A percentile compares a stretch with the other conserved stretches of the same genome.
Conservation (phyloP, 2,113 vertebrate species). For the Ancistrus triradiatus region DNA sequence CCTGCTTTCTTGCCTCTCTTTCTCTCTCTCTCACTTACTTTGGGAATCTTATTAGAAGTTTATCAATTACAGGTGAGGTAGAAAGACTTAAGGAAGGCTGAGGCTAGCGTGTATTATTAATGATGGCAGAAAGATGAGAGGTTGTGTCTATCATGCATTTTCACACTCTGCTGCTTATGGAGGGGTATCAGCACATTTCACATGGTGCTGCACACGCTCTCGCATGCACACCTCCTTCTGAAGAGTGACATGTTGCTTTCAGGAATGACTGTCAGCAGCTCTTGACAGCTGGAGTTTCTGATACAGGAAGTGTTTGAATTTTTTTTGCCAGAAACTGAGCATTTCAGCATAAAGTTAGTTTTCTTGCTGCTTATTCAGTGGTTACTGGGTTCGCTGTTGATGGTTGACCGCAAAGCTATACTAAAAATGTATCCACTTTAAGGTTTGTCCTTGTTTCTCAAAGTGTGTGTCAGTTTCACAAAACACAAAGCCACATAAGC, state of each 20-base stretch:
- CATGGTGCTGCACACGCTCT: slow-evolving; percentile 48
- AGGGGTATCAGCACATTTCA: slow-evolving; percentile 66
- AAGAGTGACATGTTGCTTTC: slow-evolving; percentile 36
- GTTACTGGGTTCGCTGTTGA: too few species aligned
- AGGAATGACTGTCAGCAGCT: slow-evolving; percentile 37
- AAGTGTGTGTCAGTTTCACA: too few species aligned
- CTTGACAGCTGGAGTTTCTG: slow-evolving; percentile 34
- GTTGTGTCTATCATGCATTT: slow-evolving; percentile 52
- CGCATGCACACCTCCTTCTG: slow-evolving; percentile 8
- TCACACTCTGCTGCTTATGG: slow-evolving; percentile 48
- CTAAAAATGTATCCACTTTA: too few species aligned
- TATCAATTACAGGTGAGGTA: slow-evolving; percentile 64
- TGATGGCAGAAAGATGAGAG: slow-evolving; percentile 40
- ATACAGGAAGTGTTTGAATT: slow-evolving; percentile 28
- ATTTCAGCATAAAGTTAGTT: slow-evolving; percentile 26
- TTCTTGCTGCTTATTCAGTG: not conserved
- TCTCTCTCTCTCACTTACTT: too few species aligned
- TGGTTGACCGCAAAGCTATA: too few species aligned
- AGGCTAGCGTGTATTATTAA: slow-evolving; percentile 65
- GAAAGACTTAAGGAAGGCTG: slow-evolving; percentile 43
- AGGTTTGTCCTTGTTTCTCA: too few species aligned
- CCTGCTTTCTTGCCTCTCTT: not conserved
- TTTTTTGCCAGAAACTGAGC: slow-evolving; percentile 8
- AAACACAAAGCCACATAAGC: too few species aligned
- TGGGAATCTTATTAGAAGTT: slow-evolving; percentile 57